phyloP scores from a whole-genome alignment of 2,797 vertebrate species.

The Huso huso region DNA sequence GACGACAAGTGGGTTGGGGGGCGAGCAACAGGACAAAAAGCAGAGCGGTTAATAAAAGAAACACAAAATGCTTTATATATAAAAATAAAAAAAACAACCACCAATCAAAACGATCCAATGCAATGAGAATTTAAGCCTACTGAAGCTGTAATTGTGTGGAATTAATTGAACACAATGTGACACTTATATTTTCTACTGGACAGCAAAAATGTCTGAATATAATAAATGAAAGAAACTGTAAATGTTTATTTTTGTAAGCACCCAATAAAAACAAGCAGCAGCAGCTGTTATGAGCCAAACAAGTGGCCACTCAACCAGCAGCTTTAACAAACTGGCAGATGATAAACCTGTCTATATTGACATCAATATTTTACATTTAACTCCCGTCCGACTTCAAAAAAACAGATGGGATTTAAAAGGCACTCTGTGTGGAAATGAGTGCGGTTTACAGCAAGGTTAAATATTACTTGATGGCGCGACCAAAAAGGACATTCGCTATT shows the following conservation, averaged over 20 bases:
- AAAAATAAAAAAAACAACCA: too few species aligned
- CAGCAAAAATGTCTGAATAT: too few species aligned
- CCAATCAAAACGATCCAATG: too few species aligned
- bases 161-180: too few species aligned
- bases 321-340: constrained; percentile 6
- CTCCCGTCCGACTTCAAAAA: too few species aligned
- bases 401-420: constrained; percentile 60
- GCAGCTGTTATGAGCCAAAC: background rate
- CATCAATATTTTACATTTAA: constrained; percentile 12
- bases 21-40: background rate
- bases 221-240: too few species aligned
- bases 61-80: too few species aligned
- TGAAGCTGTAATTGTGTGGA: too few species aligned
- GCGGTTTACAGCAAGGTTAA: constrained; percentile 67
- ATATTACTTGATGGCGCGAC: constrained; percentile 63
- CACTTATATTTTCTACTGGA: too few species aligned
- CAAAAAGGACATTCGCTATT: constrained; percentile 60
- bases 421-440: constrained; percentile 59
- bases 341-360: background rate
- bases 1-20: constrained; percentile 44
- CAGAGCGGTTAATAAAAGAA: background rate
- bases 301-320: background rate
- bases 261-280: constrained; percentile 6
- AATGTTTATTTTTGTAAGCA: constrained; percentile 5
- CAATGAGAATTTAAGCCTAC: too few species aligned